A percentile compares a stretch with the other conserved stretches of the same genome.
Conservation (phyloP, 2,113 vertebrate species). For the Toxostoma redivivum region DNA sequence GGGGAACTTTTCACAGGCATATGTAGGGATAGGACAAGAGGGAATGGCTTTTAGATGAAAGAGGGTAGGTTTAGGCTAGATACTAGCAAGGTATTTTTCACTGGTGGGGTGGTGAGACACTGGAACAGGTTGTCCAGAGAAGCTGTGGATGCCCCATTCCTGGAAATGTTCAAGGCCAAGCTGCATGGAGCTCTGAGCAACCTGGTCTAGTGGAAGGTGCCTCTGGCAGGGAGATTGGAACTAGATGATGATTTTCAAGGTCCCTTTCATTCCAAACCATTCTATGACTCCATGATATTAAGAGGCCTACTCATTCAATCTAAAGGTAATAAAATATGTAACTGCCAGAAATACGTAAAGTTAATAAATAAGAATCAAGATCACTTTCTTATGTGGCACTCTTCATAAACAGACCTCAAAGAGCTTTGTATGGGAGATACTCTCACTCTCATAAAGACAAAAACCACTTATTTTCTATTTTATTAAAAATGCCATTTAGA, state of each 20-base stretch:
- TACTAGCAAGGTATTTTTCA: background rate
- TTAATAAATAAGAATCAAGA: conserved; percentile 9
- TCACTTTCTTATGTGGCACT: background rate
- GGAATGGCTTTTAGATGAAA: background rate
- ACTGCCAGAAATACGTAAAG: background rate
- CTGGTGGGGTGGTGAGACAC: background rate
- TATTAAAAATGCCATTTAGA: background rate
- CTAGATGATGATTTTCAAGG: background rate
- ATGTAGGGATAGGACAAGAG: background rate
- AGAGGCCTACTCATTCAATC: background rate
- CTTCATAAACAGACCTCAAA: background rate
- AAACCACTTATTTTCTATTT: background rate
- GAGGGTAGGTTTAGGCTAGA: background rate
- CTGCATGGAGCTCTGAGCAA: background rate
- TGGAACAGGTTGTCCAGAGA: background rate
- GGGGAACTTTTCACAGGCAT: background rate
- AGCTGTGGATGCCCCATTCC: background rate
- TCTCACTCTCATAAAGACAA: background rate
- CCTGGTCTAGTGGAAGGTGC: background rate
- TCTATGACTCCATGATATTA: background rate
- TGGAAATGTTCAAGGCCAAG: background rate
- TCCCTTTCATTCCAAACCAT: background rate
- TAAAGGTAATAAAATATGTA: background rate
- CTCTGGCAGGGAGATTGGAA: background rate
- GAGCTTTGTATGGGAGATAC: background rate